These are phyloP conservation scores for Oxytorus armatus DNA, from an alignment of 2,888 invertebrate genomes.

Conservation along the genomic window DNA sequence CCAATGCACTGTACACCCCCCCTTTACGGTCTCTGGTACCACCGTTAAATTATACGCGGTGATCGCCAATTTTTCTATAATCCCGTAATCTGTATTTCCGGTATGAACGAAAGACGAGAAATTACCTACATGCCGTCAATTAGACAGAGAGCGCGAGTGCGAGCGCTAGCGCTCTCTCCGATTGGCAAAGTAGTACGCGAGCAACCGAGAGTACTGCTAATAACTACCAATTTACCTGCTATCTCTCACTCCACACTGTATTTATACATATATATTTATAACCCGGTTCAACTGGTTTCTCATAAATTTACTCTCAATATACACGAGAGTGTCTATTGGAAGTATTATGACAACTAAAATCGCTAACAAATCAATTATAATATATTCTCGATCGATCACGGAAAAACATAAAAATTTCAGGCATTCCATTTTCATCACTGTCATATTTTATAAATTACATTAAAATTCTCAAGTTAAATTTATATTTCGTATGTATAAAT, in stretches of 20 bases:
- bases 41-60: no score
- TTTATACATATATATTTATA: conserved; percentile 18
- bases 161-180: conserved; percentile 1
- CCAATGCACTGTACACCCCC: no score
- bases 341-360: conserved; percentile 79
- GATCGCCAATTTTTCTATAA: conserved; percentile 63
- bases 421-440: background rate
- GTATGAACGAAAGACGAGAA: conserved; percentile 57
- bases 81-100: conserved; percentile 66
- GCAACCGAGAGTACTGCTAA: conserved; percentile 75
- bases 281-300: conserved; percentile 76
- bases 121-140: conserved; percentile 55
- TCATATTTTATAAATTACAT: no score
- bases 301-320: conserved; percentile 77
- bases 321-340: conserved; percentile 56
- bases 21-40: no score
- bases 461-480: no score
- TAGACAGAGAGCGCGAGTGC: conserved; percentile 53
- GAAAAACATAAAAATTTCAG: conserved; percentile 5
- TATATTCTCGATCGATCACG: conserved; percentile 57
- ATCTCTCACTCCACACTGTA: conserved; percentile 65
- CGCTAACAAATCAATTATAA: conserved; percentile 78
- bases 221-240: conserved; percentile 81
- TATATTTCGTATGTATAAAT: no score
- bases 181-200: conserved; percentile 47